Conservation (phyloP, 2,113 vertebrate genomes). For the Nothocercus julius region DNA sequence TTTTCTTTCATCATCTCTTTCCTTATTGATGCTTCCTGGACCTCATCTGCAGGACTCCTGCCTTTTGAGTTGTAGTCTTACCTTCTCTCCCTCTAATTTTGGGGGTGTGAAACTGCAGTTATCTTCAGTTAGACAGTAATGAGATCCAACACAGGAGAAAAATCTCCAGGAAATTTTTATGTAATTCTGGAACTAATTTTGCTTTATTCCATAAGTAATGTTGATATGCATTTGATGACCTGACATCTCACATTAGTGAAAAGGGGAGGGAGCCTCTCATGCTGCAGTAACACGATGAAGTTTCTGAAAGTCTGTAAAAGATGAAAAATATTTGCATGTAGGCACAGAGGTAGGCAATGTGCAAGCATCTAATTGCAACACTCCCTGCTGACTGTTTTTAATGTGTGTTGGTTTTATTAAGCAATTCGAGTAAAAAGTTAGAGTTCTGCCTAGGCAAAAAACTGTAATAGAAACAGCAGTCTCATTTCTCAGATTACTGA, state of each 20-base stretch:
- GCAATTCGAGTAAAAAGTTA: conserved; percentile 60
- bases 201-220: neutral
- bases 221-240: neutral
- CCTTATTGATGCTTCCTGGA: neutral
- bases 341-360: conserved; percentile 53
- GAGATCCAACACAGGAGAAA: rapidly evolving
- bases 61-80: neutral
- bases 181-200: neutral
- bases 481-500: neutral
- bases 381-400: conserved; percentile 71
- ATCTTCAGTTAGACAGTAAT: neutral
- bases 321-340: conserved; percentile 48
- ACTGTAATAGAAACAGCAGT: neutral
- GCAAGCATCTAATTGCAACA: conserved; percentile 63
- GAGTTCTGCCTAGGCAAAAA: conserved; percentile 48
- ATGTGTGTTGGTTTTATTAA: conserved; percentile 73
- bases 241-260: neutral
- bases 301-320: conserved; percentile 21
- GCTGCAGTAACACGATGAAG: neutral
- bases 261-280: neutral
- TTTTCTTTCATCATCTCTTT: neutral
- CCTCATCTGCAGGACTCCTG: neutral
- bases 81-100: neutral
- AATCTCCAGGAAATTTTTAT: neutral
- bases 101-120: neutral